Evolutionary conservation across 2,888 invertebrate genomes (phyloP).

Genomic region (Limnephilus marmoratus): DNA sequence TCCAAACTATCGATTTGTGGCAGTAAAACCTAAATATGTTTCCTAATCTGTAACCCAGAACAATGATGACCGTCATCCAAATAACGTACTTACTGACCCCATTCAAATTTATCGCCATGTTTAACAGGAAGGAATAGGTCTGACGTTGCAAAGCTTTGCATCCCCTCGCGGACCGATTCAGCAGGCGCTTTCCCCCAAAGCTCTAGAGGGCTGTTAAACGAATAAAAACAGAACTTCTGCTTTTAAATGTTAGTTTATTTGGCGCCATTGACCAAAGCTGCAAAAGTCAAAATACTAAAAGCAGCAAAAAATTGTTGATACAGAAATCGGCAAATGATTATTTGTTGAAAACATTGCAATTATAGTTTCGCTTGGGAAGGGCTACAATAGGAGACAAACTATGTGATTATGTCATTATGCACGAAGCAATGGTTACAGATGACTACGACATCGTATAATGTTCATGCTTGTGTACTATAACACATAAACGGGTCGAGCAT

Average conservation of each 20-base stretch:
- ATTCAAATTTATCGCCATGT: constrained; percentile 45
- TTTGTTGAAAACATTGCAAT: not conserved
- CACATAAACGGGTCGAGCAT: no score
- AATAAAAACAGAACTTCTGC: not conserved
- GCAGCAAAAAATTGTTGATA: not conserved
- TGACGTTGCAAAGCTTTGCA: constrained; percentile 9
- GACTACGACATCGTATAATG: no score
- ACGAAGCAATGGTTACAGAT: no score
- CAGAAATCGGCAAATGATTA: not conserved
- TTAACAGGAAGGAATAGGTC: constrained; percentile 35
- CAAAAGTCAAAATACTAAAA: not conserved
- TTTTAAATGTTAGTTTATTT: not conserved
- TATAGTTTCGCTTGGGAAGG: not conserved
- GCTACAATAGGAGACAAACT: not conserved
- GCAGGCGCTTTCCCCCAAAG: not conserved
- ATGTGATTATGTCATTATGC: not conserved
- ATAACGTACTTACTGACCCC: not conserved
- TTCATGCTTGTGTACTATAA: no score
- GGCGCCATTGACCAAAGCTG: not conserved
- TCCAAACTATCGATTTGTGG: not conserved
- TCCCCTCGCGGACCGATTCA: constrained; percentile 2
- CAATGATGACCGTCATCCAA: not conserved
- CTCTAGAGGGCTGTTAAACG: not conserved
- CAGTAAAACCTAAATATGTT: not conserved
- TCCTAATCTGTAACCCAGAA: not conserved